Evolutionary conservation across 2,113 vertebrate species (phyloP).

Genomic region (Arvicanthis niloticus): DNA sequence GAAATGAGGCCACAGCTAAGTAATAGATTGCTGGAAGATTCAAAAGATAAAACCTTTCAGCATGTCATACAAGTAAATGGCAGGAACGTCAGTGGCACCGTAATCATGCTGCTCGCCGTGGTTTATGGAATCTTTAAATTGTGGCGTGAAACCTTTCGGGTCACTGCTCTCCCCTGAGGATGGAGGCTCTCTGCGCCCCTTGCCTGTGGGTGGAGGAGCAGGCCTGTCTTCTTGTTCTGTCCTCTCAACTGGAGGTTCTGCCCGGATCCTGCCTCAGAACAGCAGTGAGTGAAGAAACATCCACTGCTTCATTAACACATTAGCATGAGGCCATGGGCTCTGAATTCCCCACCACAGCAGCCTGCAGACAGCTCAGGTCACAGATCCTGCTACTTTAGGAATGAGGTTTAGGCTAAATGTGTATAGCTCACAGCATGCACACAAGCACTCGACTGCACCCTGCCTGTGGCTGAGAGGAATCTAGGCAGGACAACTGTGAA

Average conservation of each 20-base stretch:
- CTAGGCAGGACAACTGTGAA: neutral
- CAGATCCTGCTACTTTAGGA: neutral
- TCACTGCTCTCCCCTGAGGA: neutral
- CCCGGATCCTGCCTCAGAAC: neutral
- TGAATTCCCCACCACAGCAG: neutral
- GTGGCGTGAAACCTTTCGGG: neutral
- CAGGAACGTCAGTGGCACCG: neutral
- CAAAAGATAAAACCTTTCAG: neutral
- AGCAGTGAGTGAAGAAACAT: neutral
- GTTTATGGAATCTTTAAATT: neutral
- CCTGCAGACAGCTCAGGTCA: neutral
- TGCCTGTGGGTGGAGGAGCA: neutral
- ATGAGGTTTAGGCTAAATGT: neutral
- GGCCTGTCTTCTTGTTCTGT: neutral
- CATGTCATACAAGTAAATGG: neutral
- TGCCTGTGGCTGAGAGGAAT: neutral
- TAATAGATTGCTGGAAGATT: neutral
- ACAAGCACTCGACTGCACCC: too few relatives aligned
- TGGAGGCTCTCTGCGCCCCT: neutral
- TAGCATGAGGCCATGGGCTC: too few relatives aligned
- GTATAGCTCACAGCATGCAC: rapidly evolving
- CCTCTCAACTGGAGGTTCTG: neutral
- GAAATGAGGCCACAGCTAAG: too few relatives aligned
- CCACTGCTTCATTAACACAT: neutral
- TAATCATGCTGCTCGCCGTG: neutral